These are phyloP conservation scores for Metallyticus violacea DNA, from an alignment of 2,888 invertebrate genomes.

Conservation along the genomic window DNA sequence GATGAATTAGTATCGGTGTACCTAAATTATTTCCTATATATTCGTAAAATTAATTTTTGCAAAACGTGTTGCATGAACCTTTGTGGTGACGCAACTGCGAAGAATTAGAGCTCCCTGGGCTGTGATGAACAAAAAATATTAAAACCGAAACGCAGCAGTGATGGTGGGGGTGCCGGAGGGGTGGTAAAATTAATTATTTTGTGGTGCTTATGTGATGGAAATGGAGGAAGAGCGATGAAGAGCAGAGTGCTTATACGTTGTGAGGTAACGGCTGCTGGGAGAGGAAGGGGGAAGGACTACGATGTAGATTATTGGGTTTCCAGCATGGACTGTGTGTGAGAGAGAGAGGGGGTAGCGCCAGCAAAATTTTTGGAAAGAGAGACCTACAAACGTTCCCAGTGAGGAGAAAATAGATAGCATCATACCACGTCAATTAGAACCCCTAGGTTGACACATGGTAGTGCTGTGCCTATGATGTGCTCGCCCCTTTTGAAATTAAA, in stretches of 20 bases:
- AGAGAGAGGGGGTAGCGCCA: too few relatives aligned
- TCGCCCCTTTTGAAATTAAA: neutral
- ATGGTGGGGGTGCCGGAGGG: neutral
- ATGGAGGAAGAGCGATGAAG: neutral
- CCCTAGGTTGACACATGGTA: too few relatives aligned
- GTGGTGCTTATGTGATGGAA: neutral
- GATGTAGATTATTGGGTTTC: constrained; percentile 4
- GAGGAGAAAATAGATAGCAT: too few relatives aligned
- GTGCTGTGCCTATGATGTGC: too few relatives aligned
- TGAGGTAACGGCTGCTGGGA: neutral
- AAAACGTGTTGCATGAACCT: neutral
- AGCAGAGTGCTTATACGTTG: neutral
- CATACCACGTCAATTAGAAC: neutral
- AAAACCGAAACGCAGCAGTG: neutral
- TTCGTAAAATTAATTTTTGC: neutral
- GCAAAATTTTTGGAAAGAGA: neutral
- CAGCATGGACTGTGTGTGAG: neutral
- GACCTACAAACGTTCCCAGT: neutral
- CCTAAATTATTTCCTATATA: neutral
- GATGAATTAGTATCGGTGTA: neutral
- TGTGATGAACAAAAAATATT: neutral
- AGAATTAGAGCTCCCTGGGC: neutral
- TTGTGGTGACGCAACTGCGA: neutral
- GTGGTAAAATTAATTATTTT: neutral
- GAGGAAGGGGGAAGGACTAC: neutral